Evolutionary conservation across 2,797 vertebrate species (phyloP), one percentile per base, ranked within the genome.

Genomic region (Melanogrammus aeglefinus): DNA sequence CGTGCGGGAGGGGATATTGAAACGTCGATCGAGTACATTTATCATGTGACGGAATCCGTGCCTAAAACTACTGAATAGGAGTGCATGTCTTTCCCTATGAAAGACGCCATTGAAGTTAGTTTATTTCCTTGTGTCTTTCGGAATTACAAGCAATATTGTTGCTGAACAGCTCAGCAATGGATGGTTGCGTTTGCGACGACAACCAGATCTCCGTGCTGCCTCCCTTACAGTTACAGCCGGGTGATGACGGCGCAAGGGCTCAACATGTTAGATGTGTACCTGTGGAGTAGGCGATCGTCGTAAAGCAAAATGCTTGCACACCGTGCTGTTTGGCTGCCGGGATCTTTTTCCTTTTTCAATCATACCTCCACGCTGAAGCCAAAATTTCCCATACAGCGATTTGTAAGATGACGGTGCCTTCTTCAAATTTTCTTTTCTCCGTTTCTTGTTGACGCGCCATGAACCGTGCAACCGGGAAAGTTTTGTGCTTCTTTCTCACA

Each of bases 261-360:
- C 70, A 72, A 31, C 35, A 74, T 74, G n/a, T 74, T 74, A 8
- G 36, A 74, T 39, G 47, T 75, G 74, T 75, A 47, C 74, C 38
- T 12, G 27, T 47, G 8, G 39, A 27, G 39, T 16, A 47, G 39
- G 27, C 9, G 27, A 44, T 39, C 24, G 39, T 31, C 10, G n/a
- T 39, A n/a, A 5, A 47, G 5, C 47, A 75, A 27, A n/a, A n/a
- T 75, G 73, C 18, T 36, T 74, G 72, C 72, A 36, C 27, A 74
- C 31, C 36, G 31, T 39, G 35, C 31, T 36, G 2, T 1, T 74
- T 74, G 2, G 38, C 8, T 38, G 4, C 8, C 72, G 18, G n/a
- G n/a, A 2, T 36, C 72, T 36, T 35, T 21, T 35, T 35, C 9
- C 18, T n/a, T 36, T 36, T 14, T 2, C 3, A 4, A 8, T 38